phyloP scores from a whole-genome alignment of 2,797 vertebrate species.

The Bradypodion ventrale region DNA sequence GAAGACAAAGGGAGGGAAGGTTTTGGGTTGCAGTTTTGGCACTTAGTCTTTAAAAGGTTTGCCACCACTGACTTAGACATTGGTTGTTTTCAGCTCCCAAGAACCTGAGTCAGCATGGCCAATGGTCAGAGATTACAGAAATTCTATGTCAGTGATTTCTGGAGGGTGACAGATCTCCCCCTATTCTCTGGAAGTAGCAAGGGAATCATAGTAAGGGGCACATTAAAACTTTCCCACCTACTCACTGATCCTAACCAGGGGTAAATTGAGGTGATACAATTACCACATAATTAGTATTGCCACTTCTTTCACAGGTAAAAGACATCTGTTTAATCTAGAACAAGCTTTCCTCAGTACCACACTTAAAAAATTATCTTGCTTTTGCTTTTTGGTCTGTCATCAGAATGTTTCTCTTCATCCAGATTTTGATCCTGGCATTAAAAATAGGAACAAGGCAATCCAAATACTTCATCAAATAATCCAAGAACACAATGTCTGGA shows the following conservation, averaged over 20 bases:
- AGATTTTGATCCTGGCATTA: background rate
- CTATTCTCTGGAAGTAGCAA: background rate
- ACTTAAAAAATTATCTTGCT: too few species aligned
- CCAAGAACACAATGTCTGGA: too few species aligned
- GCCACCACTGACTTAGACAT: too few species aligned
- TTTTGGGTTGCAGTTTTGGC: too few species aligned
- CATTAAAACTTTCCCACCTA: background rate
- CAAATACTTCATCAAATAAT: background rate
- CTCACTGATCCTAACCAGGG: background rate
- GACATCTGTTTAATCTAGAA: background rate
- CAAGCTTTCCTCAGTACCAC: too few species aligned
- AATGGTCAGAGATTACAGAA: background rate
- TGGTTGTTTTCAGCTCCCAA: too few species aligned
- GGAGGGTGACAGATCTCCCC: background rate
- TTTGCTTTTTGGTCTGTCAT: too few species aligned
- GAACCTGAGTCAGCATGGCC: background rate
- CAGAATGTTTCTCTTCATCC: too few species aligned
- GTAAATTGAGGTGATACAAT: too few species aligned
- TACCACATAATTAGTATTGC: too few species aligned
- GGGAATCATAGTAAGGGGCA: background rate
- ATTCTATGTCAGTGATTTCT: background rate
- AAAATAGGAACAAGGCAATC: background rate
- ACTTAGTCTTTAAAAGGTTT: too few species aligned
- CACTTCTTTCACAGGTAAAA: background rate
- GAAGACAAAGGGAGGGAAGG: too few species aligned